These are phyloP conservation scores for Corapipo altera DNA, from an alignment of 2,113 vertebrate species.

Conservation along the genomic window DNA sequence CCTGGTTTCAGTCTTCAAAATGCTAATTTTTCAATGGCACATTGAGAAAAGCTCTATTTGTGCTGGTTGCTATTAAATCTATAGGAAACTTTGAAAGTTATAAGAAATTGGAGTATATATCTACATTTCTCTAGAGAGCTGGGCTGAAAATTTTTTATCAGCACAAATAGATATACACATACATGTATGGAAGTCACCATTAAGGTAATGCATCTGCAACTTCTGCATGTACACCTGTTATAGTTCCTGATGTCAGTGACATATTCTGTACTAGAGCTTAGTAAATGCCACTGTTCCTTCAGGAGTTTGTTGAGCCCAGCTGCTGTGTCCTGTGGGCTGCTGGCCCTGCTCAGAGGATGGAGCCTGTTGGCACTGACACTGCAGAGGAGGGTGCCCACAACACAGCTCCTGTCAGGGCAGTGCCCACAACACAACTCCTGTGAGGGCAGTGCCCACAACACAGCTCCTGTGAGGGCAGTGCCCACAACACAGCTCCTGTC, in stretches of 20 bases:
- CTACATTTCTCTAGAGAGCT: neutral
- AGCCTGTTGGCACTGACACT: neutral
- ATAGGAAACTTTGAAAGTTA: neutral
- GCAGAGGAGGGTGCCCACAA: neutral
- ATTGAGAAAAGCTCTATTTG: neutral
- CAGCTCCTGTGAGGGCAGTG: neutral
- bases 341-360: neutral
- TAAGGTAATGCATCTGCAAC: neutral
- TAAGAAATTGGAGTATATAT: neutral
- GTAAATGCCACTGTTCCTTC: neutral
- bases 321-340: neutral
- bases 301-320: neutral
- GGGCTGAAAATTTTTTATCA: neutral
- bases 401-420: accelerated
- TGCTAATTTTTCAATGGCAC: neutral
- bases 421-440: accelerated
- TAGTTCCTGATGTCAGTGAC: neutral
- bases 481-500: accelerated
- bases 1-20: neutral
- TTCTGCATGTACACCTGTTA: neutral
- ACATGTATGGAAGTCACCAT: neutral
- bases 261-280: neutral
- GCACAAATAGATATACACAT: neutral
- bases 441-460: neutral
- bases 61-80: neutral